phyloP scores from a whole-genome alignment of 2,113 vertebrate genomes.

The Bos indicus region DNA sequence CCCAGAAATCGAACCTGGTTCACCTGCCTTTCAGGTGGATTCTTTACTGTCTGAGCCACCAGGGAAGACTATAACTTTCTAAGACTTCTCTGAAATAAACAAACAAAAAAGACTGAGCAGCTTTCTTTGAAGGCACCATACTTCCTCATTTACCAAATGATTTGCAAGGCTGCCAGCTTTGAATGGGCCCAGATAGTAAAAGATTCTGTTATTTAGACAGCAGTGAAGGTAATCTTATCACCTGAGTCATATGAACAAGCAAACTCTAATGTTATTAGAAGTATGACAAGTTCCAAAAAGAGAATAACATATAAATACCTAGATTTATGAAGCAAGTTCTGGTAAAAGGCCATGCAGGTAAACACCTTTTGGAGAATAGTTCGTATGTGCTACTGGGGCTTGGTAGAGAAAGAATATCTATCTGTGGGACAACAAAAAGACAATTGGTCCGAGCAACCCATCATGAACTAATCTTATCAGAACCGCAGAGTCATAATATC shows the following conservation, averaged over 20 bases:
- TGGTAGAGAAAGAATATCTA: background rate
- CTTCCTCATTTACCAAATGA: background rate
- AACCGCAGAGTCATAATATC: background rate
- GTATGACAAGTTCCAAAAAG: background rate
- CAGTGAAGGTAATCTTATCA: background rate
- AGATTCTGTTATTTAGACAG: background rate
- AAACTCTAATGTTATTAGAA: background rate
- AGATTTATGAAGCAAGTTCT: background rate
- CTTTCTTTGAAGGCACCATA: background rate
- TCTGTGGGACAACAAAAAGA: too few species aligned
- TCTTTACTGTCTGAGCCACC: background rate
- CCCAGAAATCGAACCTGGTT: too few species aligned
- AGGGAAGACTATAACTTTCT: background rate
- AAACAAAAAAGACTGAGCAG: background rate
- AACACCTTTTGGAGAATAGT: background rate
- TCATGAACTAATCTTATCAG: background rate
- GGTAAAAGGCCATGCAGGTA: background rate
- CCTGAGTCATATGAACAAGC: background rate
- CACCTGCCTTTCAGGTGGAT: too few species aligned
- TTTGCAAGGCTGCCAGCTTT: background rate
- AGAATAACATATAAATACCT: background rate
- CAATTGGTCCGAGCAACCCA: background rate
- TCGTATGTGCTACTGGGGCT: background rate
- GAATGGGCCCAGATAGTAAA: background rate
- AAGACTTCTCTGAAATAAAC: background rate